Conservation (phyloP, 2,888 invertebrate genomes). For the Epirrita christyi region DNA sequence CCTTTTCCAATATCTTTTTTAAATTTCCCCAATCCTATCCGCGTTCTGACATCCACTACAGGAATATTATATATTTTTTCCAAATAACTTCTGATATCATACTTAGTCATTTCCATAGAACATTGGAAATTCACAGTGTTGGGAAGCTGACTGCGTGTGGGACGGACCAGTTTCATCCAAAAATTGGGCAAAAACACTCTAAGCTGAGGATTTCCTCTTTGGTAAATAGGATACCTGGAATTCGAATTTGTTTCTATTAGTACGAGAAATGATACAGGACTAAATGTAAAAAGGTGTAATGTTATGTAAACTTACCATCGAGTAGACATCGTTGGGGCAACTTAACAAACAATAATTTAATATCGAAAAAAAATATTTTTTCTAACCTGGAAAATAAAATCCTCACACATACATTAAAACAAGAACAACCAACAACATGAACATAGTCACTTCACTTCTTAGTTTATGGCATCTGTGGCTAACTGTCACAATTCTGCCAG, state of each 20-base stretch:
- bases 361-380: too few species aligned
- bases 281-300: too few species aligned
- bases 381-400: too few species aligned
- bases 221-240: slow-evolving; percentile 94
- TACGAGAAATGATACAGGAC: too few species aligned
- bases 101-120: slow-evolving; percentile 96
- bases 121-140: slow-evolving; percentile 95
- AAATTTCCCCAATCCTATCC: slow-evolving; percentile 89
- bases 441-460: too few species aligned
- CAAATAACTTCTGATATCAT: slow-evolving; percentile 96
- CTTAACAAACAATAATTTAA: too few species aligned
- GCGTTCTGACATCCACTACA: slow-evolving; percentile 90
- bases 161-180: slow-evolving; percentile 96
- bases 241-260: neutral
- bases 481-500: too few species aligned
- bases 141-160: slow-evolving; percentile 87
- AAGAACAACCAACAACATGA: too few species aligned
- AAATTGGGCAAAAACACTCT: slow-evolving; percentile 97
- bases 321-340: slow-evolving; percentile 61
- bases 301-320: slow-evolving; percentile 59
- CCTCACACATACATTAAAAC: too few species aligned
- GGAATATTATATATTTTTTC: slow-evolving; percentile 97
- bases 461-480: too few species aligned
- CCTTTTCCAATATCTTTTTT: slow-evolving; percentile 84
- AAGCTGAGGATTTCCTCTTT: slow-evolving; percentile 96